Evolutionary conservation across 2,888 invertebrate species (phyloP), one percentile per base, ranked within the genome.

Genomic region (Epirrhoe tristata): DNA sequence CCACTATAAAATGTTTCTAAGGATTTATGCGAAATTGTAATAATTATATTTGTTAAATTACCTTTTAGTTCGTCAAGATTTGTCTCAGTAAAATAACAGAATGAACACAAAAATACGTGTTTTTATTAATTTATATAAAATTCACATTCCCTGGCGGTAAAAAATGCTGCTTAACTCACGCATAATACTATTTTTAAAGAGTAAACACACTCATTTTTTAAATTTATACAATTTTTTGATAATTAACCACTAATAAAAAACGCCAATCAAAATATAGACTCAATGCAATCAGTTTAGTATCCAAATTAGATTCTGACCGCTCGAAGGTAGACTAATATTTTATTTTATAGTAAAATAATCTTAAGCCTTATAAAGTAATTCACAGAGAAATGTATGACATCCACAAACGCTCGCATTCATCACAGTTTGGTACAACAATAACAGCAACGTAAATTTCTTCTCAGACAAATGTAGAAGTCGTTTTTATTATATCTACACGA

Each of bases 341-440:
- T 75, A 52, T 63, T 75, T 78, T 74, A 81, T 36, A 62, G 60
- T 63, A 66, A 67, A 62, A 74, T 52, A 64, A 64, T 69, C 60
- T 83, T 84, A 87, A 80, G 82, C 82, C 88, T 87, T 88, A 88
- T 80, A 81, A 83, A 82, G 81, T 87, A 86, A 85, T 85, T 84
- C 84, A 86, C 85, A 86, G 67, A 79, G 74, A 79, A 76, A 24
- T 63, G 46, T 36, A 59, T n/a, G 63, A 67, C 63, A 72, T 69
- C 70, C 67, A 72, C 73, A 77, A 51, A 68, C 63, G 60, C 58
- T n/a, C 71, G 60, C 67, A 80, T 76, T 71, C 81, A 76, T 70
- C 78, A 82, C 79, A 79, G 74, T 76, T 74, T 67, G 63, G 64
- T 62, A 66, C 64, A 63, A 69, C 68, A 69, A 64, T 68, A 66